Evolutionary conservation across 2,113 vertebrate genomes (phyloP), one percentile per base, ranked within the genome.

Genomic region (Cnemophilus loriae): DNA sequence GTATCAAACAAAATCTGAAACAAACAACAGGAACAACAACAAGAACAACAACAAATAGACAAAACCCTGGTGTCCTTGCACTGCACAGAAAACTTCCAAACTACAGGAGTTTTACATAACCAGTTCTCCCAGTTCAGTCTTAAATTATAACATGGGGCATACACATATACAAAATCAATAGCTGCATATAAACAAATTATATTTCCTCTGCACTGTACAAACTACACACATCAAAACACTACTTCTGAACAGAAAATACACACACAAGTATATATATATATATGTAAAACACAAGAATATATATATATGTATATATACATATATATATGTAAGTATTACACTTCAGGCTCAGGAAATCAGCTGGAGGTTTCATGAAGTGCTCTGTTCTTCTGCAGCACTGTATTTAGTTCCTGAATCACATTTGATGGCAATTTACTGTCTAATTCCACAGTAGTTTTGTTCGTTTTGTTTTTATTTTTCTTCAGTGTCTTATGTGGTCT

Each of bases 341-440:
- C 37, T 74, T 77, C 33, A 32, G 55, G 60, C 33, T 63, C 53
- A n/a, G 60, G 41, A 77, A 60, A 32, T 94, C 90, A 93, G 47
- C 84, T 94, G 39, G 92, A 85, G 63, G 85, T 47, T 88, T 98
- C 95, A 39, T 96, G 96, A 61, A 97, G 69, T 7, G 42, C 84
- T 94, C 98, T 98, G 10, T 95, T 98, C 91, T 98, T 98, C 64
- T 95, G 98, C 42, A 99, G 97, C 84, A 99, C 99, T 1, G 96
- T 97, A 79, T 91, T 99, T 13, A 99, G 98, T 91, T 99, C 99
- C 37, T 97, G 97, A 65, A 99, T 98, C 67, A 99, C 98, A 82
- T 96, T 98, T 27, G 98, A 93, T 2, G 98, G 99, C 92, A 99
- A 93, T 74, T 95, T 98, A 73, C 89, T 97, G 63, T 97, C 96